A percentile compares a stretch with the other conserved stretches of the same genome.
phyloP scores from a whole-genome alignment of 2,888 invertebrate genomes.

The Drosophila prostipennis region DNA sequence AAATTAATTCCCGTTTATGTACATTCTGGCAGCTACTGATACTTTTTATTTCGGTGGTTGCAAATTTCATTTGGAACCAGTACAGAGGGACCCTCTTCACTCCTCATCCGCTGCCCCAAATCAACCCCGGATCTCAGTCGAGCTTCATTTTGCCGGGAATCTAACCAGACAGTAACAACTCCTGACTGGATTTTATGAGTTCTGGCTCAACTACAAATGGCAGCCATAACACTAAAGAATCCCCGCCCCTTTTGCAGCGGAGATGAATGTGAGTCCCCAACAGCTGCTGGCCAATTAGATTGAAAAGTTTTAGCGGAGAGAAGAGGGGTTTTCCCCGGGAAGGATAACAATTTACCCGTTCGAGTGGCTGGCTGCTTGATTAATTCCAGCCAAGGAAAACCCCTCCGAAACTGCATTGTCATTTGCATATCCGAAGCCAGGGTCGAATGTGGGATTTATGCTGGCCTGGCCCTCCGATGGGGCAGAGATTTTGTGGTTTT shows the following conservation, averaged over 20 bases:
- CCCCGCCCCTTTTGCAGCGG: constrained; percentile 19
- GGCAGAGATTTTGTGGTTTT: constrained; percentile 59
- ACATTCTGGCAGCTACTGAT: constrained; percentile 43
- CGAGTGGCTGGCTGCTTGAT: constrained; percentile 46
- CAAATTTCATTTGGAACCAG: constrained; percentile 62
- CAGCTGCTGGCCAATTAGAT: constrained; percentile 76
- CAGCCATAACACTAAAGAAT: constrained; percentile 76
- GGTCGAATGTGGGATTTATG: constrained; percentile 51
- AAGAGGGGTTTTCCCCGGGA: not conserved
- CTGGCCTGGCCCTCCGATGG: constrained; percentile 29
- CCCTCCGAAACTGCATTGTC: constrained; percentile 59
- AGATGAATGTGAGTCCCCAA: constrained; percentile 36
- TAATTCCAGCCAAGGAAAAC: constrained; percentile 54
- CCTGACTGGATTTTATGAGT: constrained; percentile 76
- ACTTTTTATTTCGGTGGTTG: constrained; percentile 63
- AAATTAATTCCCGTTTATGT: constrained; percentile 70
- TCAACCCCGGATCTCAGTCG: constrained; percentile 25
- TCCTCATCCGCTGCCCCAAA: constrained; percentile 5
- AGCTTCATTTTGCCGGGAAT: constrained; percentile 50
- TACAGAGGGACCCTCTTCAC: not conserved
- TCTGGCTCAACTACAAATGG: constrained; percentile 68
- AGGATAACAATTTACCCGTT: constrained; percentile 46
- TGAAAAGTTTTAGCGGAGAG: constrained; percentile 70
- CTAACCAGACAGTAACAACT: constrained; percentile 52
- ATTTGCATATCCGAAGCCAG: constrained; percentile 63